Evolutionary conservation across 2,797 vertebrate species (phyloP).

Genomic region (Pseudochirops corinnae): DNA sequence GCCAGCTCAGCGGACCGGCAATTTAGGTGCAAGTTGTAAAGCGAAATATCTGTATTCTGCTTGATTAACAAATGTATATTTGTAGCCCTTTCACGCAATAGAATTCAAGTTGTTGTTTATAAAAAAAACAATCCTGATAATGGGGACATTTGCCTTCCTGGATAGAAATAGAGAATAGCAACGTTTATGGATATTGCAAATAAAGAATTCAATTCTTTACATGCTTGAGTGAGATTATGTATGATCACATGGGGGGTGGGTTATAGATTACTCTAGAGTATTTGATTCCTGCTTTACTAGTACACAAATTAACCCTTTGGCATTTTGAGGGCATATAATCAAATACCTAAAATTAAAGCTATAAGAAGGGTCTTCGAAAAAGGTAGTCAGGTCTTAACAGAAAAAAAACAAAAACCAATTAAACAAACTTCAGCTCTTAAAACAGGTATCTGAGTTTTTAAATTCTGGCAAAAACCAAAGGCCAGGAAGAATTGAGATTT

Average conservation of each 20-base stretch:
- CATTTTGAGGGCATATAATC: background rate
- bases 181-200: conserved; percentile 88
- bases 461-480: background rate
- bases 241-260: conserved; percentile 79
- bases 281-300: conserved; percentile 42
- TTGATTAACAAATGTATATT: conserved; percentile 88
- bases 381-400: conserved; percentile 1
- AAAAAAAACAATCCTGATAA: conserved; percentile 81
- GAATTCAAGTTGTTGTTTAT: conserved; percentile 88
- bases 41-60: conserved; percentile 86
- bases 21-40: conserved; percentile 87
- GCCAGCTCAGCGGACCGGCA: conserved; percentile 82
- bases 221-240: conserved; percentile 88
- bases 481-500: background rate
- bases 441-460: background rate
- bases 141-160: conserved; percentile 86
- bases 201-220: conserved; percentile 89
- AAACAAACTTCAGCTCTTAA: background rate
- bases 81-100: conserved; percentile 87
- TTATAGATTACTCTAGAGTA: conserved; percentile 57
- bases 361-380: conserved; percentile 14
- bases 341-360: conserved; percentile 3
- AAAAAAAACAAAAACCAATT: conserved; percentile 29
- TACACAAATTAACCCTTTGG: background rate
- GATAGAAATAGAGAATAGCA: conserved; percentile 87